Conservation (phyloP, 2,888 invertebrate species). For the Dermolepida albohirtum region DNA sequence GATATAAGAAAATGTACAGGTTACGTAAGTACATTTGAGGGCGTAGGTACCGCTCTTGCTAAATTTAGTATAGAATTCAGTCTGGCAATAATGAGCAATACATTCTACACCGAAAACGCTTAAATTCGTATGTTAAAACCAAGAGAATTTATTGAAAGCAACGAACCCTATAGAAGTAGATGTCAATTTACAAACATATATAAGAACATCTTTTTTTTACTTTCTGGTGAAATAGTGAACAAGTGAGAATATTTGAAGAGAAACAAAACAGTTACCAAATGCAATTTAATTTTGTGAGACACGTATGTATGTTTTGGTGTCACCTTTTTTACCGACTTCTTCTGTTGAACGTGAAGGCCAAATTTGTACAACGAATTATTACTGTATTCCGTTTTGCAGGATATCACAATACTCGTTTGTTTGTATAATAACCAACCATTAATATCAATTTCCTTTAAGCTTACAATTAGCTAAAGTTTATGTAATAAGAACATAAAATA, state of each 20-base stretch:
- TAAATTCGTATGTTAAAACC: constrained; percentile 58
- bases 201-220: constrained; percentile 12
- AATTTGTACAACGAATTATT: constrained; percentile 56
- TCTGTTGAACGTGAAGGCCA: constrained; percentile 50
- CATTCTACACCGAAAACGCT: constrained; percentile 59
- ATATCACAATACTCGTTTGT: constrained; percentile 9
- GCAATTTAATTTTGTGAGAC: constrained; percentile 23
- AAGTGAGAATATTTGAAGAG: constrained; percentile 6
- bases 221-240: constrained; percentile 28
- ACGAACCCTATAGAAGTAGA: constrained; percentile 59
- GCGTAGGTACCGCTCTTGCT: constrained; percentile 33
- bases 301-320: constrained; percentile 23
- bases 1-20: constrained; percentile 34
- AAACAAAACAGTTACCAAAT: constrained; percentile 13
- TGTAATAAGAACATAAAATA: neutral
- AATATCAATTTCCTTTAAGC: constrained; percentile 17
- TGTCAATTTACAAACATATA: constrained; percentile 50
- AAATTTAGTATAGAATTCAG: constrained; percentile 44
- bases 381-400: constrained; percentile 21
- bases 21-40: constrained; percentile 26
- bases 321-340: constrained; percentile 18
- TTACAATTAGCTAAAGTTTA: neutral
- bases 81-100: constrained; percentile 64
- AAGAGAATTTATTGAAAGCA: constrained; percentile 58
- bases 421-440: constrained; percentile 9